Evolutionary conservation across 1,140 invertebrate species (phyloP).

Genomic region (Glossosoma conforme): DNA sequence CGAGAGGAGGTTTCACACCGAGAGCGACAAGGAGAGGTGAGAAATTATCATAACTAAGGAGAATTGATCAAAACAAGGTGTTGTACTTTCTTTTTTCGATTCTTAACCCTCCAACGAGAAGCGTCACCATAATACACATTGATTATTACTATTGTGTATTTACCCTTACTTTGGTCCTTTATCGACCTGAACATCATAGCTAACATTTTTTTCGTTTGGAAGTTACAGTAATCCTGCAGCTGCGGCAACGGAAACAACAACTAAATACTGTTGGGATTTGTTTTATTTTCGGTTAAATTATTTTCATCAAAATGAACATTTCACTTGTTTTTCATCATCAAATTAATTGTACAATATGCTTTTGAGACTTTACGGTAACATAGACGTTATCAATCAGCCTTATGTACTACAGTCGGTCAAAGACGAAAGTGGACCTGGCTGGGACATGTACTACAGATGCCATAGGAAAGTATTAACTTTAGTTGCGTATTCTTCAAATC

Average conservation of each 20-base stretch:
- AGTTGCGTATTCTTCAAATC: not conserved
- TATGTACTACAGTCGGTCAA: too few relatives aligned
- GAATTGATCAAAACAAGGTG: too few relatives aligned
- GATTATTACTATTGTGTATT: not conserved
- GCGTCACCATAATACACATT: not conserved
- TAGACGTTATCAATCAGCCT: too few relatives aligned
- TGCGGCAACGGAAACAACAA: not conserved
- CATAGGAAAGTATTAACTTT: not conserved
- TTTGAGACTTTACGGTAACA: too few relatives aligned
- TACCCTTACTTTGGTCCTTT: not conserved
- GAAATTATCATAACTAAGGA: too few relatives aligned
- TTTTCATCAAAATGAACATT: too few relatives aligned
- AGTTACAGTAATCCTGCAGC: not conserved
- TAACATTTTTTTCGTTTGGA: constrained; percentile 28
- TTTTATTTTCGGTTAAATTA: too few relatives aligned
- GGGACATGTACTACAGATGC: too few relatives aligned
- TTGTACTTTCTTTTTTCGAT: not conserved
- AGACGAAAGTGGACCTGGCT: too few relatives aligned
- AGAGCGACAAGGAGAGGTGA: constrained; percentile 79
- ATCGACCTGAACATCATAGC: not conserved
- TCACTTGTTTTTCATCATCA: too few relatives aligned
- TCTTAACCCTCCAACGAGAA: not conserved
- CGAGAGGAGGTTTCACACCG: constrained; percentile 95
- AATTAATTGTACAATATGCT: not conserved
- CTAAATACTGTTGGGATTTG: too few relatives aligned